phyloP scores from a whole-genome alignment of 2,888 invertebrate genomes.

The Reticulitermes lucifugus region DNA sequence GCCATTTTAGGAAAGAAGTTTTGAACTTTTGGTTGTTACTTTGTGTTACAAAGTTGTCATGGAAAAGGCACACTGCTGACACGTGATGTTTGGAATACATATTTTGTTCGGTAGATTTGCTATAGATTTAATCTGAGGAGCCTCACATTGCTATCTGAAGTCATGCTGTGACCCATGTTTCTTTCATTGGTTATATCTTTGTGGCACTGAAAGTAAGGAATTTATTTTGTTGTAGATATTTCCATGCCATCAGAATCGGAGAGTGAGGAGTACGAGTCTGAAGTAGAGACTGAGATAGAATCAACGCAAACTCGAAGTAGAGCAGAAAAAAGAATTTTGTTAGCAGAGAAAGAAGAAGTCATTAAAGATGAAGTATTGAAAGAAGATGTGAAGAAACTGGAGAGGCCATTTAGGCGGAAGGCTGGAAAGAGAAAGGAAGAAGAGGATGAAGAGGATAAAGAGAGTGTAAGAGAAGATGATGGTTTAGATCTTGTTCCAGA shows the following conservation, averaged over 20 bases:
- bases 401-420: conserved; percentile 50
- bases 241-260: conserved; percentile 56
- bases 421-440: conserved; percentile 51
- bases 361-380: conserved; percentile 43
- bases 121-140: too few relatives aligned
- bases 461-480: conserved; percentile 49
- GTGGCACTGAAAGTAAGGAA: too few relatives aligned
- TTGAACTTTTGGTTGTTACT: too few relatives aligned
- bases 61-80: too few relatives aligned
- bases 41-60: too few relatives aligned
- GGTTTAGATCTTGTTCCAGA: conserved; percentile 47
- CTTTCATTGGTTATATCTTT: too few relatives aligned
- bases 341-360: conserved; percentile 52
- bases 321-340: conserved; percentile 43
- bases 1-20: too few relatives aligned
- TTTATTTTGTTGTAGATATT: conserved; percentile 37
- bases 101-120: too few relatives aligned
- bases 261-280: conserved; percentile 54
- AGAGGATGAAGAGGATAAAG: conserved; percentile 52
- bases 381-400: conserved; percentile 46
- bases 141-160: too few relatives aligned
- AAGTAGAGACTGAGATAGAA: conserved; percentile 46
- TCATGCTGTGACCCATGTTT: too few relatives aligned
- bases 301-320: conserved; percentile 50
- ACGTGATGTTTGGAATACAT: too few relatives aligned